A percentile compares a stretch with the other conserved stretches of the same genome.
Evolutionary conservation across 2,888 invertebrate genomes (phyloP).

Genomic region (Melanostoma scalare): DNA sequence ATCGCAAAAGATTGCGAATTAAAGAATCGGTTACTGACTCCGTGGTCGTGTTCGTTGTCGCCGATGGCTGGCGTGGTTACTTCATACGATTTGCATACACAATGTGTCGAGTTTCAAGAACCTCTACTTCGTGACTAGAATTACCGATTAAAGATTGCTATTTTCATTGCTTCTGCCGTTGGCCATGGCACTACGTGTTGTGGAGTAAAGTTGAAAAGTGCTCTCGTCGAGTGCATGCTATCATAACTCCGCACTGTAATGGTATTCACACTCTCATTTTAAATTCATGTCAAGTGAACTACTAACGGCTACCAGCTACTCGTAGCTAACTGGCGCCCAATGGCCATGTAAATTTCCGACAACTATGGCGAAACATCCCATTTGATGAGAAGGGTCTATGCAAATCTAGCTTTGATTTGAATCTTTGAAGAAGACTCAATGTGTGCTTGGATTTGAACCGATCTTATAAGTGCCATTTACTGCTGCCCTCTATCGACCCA

Average conservation of each 20-base stretch:
- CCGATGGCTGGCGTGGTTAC: too few relatives aligned
- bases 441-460: conserved; percentile 16
- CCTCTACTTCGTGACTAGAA: conserved; percentile 9
- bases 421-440: not conserved
- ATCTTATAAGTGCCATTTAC: conserved; percentile 3
- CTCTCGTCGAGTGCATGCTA: conserved; percentile 37
- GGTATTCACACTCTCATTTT: conserved; percentile 61
- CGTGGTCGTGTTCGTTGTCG: too few relatives aligned
- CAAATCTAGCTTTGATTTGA: not conserved
- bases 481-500: conserved; percentile 32
- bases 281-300: conserved; percentile 58
- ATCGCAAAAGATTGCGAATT: too few relatives aligned
- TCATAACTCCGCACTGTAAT: conserved; percentile 19
- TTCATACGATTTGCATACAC: too few relatives aligned
- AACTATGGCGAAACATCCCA: conserved; percentile 22
- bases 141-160: conserved; percentile 48
- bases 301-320: conserved; percentile 36
- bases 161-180: conserved; percentile 17
- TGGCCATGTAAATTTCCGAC: conserved; percentile 21
- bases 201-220: conserved; percentile 23
- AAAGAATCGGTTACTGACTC: too few relatives aligned
- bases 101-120: too few relatives aligned
- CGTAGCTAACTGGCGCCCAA: conserved; percentile 49
- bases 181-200: conserved; percentile 42
- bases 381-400: conserved; percentile 1